Evolutionary conservation across 2,113 vertebrate species (phyloP).

Genomic region (Hypanus sabinus): DNA sequence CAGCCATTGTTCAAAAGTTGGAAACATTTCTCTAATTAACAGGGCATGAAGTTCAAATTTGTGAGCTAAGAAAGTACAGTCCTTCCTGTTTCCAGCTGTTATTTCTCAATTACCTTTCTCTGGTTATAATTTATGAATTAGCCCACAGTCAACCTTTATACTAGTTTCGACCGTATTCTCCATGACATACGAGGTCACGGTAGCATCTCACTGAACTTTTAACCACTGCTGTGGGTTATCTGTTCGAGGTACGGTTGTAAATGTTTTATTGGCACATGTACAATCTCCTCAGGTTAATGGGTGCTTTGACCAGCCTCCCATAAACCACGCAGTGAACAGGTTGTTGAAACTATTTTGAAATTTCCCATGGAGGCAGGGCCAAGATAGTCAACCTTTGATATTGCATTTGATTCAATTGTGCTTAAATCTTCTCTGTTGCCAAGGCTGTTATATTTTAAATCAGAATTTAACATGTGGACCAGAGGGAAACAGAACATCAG

Average conservation of each 20-base stretch:
- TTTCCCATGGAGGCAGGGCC: neutral
- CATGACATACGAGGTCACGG: neutral
- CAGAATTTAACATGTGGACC: neutral
- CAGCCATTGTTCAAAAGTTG: neutral
- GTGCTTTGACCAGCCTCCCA: neutral
- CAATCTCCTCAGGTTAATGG: neutral
- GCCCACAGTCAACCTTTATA: neutral
- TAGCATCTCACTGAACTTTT: neutral
- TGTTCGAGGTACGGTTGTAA: neutral
- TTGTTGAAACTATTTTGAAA: neutral
- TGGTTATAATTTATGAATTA: neutral
- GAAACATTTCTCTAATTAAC: neutral
- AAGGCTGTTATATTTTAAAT: neutral
- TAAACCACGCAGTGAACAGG: neutral
- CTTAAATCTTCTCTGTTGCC: neutral
- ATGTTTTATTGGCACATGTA: neutral
- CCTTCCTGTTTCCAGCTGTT: neutral
- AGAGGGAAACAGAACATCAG: neutral
- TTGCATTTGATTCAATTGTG: neutral
- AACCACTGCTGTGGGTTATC: neutral
- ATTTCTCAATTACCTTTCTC: neutral
- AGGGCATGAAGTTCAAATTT: neutral
- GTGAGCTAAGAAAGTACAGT: neutral
- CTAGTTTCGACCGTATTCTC: neutral
- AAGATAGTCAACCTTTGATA: neutral